Base-by-base conservation (phyloP, 2,797 vertebrate genomes). In the Fundulus diaphanus region DNA sequence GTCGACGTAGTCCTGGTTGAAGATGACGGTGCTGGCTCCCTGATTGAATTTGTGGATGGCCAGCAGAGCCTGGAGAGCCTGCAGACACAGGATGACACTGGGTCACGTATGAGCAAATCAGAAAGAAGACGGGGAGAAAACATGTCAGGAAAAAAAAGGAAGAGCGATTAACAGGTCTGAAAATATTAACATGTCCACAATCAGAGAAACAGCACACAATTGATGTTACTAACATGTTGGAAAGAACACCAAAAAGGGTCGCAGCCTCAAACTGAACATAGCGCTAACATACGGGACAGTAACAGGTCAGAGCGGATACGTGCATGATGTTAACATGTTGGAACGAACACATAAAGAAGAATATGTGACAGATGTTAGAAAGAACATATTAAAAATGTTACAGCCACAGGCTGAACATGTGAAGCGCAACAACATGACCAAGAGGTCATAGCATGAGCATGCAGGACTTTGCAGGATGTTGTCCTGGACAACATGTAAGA, bases 1-100 rank as follows among this genome's bases (percentile, higher is more conserved):
- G 46, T 86, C 82, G 0, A 72, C 2, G 3, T 88, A 88, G 0
- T 85, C 87, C 49, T 77, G 82, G 57, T 52, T 82, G 51, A 81
- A 83, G 0, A 44, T 81, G 37, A 70, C 76, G 0, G 78, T 71
- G 49, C 85, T 74, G 0, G 74, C 54, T n/a, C 87, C 87, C 37
- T 83, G 48, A 78, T 85, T 85, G 1, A 85, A 86, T 61, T 22
- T 75, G 67, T 78, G n/a, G 76, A 85, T 0, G 1, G 74, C 84
- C 54, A 83, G 74, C 2, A 86, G 74, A 73, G 65, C 65, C 74
- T 76, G 84, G 22, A 44, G 3, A 0, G 29, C 81, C 82, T 86
- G 74, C 11, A 46, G 52, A 79, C 8, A 80, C 13, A 46, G 1
- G 3, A 13, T 2, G 2, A 68, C 7, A 33, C 24, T 2, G 22